Conservation (phyloP, 2,797 vertebrate species). For the Chiloscyllium punctatum region DNA sequence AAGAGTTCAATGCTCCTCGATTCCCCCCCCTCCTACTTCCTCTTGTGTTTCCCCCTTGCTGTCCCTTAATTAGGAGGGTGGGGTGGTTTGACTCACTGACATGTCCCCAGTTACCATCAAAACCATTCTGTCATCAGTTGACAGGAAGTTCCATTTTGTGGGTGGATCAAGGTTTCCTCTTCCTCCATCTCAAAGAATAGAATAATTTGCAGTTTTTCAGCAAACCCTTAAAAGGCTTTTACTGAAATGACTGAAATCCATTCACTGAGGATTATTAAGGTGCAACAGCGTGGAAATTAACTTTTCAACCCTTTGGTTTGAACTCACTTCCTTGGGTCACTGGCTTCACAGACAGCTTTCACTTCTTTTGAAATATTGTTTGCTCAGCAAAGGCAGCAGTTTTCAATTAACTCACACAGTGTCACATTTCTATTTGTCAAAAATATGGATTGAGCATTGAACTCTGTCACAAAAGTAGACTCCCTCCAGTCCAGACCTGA, state of each 20-base stretch:
- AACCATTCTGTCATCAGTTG: background rate
- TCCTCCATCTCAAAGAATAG: background rate
- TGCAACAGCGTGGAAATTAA: background rate
- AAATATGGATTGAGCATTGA: background rate
- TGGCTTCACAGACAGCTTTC: background rate
- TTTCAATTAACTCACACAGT: background rate
- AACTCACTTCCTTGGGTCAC: background rate
- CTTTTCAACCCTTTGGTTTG: background rate
- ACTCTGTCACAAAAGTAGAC: background rate
- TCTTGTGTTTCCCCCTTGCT: background rate
- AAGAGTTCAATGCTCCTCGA: background rate
- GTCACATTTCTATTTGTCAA: background rate
- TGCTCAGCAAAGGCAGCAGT: background rate
- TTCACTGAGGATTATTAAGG: background rate
- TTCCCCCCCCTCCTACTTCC: background rate
- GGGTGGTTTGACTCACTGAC: background rate
- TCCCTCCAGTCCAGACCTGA: background rate
- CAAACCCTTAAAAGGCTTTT: background rate
- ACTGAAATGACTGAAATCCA: no score
- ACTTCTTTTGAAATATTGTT: background rate
- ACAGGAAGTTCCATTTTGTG: constrained; percentile 1
- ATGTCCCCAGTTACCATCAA: background rate
- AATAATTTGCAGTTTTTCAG: background rate
- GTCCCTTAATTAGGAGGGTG: constrained; percentile 10
- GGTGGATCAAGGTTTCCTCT: constrained; percentile 16